These are phyloP conservation scores for Emesis russula DNA, from an alignment of 2,888 invertebrate species.

Conservation along the genomic window DNA sequence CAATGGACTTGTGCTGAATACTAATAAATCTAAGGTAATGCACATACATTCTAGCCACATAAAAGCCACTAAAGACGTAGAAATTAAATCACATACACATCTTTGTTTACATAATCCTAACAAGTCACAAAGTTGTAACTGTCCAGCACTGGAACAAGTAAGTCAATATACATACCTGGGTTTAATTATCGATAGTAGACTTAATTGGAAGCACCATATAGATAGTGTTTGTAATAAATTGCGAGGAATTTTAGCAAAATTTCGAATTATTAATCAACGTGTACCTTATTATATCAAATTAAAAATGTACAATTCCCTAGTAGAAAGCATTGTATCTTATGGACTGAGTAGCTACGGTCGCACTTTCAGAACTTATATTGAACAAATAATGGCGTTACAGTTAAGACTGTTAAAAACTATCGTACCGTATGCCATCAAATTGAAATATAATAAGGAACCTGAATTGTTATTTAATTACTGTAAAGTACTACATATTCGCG, in stretches of 20 bases:
- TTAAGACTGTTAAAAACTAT: too few species aligned
- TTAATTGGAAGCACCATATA: background rate
- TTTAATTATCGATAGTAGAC: background rate
- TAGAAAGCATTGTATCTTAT: background rate
- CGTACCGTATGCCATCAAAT: too few species aligned
- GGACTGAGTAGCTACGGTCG: background rate
- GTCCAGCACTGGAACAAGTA: background rate
- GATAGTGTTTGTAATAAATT: background rate
- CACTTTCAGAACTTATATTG: too few species aligned
- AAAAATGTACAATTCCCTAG: background rate
- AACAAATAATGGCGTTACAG: too few species aligned
- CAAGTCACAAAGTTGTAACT: background rate
- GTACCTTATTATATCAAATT: background rate
- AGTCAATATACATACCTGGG: background rate
- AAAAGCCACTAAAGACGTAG: background rate
- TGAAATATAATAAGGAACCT: too few species aligned
- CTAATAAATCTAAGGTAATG: background rate
- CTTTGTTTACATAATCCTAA: background rate
- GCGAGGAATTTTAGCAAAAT: background rate
- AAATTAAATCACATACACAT: background rate
- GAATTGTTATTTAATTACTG: too few species aligned
- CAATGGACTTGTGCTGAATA: background rate
- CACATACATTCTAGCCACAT: background rate
- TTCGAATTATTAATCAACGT: background rate
- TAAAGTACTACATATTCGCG: too few species aligned